A percentile compares a stretch with the other conserved stretches of the same genome.
These are phyloP conservation scores for Spodoptera frugiperda DNA, from an alignment of 1,140 invertebrate genomes.

Conservation along the genomic window DNA sequence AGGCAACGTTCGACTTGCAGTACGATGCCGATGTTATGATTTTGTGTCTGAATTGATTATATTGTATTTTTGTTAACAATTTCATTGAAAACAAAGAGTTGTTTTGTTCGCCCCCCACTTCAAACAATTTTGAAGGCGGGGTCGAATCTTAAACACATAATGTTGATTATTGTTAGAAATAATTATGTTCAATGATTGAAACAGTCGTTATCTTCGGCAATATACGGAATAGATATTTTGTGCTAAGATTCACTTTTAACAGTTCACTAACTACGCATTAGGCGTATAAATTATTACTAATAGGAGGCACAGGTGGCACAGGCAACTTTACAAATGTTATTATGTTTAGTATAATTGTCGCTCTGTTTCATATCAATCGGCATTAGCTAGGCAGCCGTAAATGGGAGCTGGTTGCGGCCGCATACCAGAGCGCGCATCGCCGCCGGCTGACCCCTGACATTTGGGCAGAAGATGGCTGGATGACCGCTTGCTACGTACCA, in stretches of 20 bases:
- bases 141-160: neutral
- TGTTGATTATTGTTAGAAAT: too few species aligned
- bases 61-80: slow-evolving; percentile 26
- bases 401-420: slow-evolving; percentile 56
- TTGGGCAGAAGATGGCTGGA: slow-evolving; percentile 75
- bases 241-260: too few species aligned
- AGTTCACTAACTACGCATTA: too few species aligned
- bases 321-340: neutral
- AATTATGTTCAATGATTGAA: too few species aligned
- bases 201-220: too few species aligned
- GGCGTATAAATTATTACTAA: neutral
- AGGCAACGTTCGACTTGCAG: slow-evolving; percentile 28
- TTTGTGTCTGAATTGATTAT: slow-evolving; percentile 26
- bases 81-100: slow-evolving; percentile 10
- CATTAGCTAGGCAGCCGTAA: slow-evolving; percentile 54
- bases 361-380: slow-evolving; percentile 53
- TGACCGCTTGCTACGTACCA: slow-evolving; percentile 67
- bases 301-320: neutral
- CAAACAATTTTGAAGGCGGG: neutral
- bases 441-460: slow-evolving; percentile 69
- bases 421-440: slow-evolving; percentile 65
- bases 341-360: slow-evolving; percentile 35
- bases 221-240: too few species aligned
- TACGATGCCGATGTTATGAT: slow-evolving; percentile 41
- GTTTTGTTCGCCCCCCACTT: neutral